These are phyloP conservation scores for Onthophagus taurus DNA, from an alignment of 1,140 invertebrate genomes.

Conservation along the genomic window DNA sequence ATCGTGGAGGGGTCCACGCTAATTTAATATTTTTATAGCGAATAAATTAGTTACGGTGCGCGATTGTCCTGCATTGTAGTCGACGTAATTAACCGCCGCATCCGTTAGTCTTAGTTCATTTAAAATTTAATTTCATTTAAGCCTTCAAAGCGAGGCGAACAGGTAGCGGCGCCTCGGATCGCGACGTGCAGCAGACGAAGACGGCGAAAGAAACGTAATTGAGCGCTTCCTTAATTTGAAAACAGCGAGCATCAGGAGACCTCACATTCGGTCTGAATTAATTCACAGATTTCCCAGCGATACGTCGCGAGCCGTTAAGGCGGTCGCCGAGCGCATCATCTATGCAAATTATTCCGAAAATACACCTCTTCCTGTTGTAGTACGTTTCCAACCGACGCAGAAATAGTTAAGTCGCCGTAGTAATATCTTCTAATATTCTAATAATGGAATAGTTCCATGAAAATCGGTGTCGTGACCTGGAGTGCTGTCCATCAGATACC, in stretches of 20 bases:
- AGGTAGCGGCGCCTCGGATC: conserved; percentile 5
- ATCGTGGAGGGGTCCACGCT: too few relatives aligned
- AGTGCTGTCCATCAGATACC: conserved; percentile 31
- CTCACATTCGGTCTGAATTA: conserved; percentile 32
- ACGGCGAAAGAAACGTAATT: conserved; percentile 13
- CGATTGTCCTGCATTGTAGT: conserved; percentile 14
- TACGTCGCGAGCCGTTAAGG: conserved; percentile 31
- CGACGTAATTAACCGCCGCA: conserved; percentile 27
- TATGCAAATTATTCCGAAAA: conserved; percentile 26
- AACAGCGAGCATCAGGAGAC: conserved; percentile 27
- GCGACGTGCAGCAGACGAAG: conserved; percentile 16
- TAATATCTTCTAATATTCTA: too few relatives aligned
- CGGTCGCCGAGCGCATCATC: conserved; percentile 33
- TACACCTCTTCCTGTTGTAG: too few relatives aligned
- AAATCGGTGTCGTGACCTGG: conserved; percentile 33
- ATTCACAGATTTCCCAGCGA: conserved; percentile 34
- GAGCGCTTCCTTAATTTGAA: conserved; percentile 21
- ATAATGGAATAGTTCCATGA: conserved; percentile 20
- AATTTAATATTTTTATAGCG: too few relatives aligned
- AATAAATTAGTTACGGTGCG: conserved; percentile 16
- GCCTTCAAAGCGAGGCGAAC: conserved; percentile 16
- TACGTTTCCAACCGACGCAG: too few relatives aligned
- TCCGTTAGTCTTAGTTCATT: conserved; percentile 31
- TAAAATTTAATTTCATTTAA: conserved; percentile 24
- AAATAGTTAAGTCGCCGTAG: too few relatives aligned